Evolutionary conservation across 2,797 vertebrate species (phyloP).

Genomic region (Falco rusticolus): DNA sequence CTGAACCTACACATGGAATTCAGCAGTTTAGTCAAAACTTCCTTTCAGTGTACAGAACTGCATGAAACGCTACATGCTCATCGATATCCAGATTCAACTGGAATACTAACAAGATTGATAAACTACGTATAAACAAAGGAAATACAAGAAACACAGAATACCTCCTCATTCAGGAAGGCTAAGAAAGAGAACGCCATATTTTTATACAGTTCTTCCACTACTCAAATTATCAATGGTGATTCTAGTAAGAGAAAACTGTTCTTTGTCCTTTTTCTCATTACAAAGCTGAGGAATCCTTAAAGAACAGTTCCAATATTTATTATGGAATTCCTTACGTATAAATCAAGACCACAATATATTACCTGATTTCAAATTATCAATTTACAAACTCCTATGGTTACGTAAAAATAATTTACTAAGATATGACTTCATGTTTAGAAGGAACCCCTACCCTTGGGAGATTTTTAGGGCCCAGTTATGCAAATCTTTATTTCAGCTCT

Average conservation of each 20-base stretch:
- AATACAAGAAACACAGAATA: neutral
- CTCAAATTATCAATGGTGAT: neutral
- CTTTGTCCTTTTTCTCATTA: neutral
- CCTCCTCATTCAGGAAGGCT: neutral
- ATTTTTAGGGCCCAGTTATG: neutral
- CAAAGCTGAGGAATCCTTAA: neutral
- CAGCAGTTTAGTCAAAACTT: neutral
- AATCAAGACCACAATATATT: neutral
- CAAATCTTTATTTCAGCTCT: neutral
- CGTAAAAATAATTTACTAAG: neutral
- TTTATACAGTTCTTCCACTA: neutral
- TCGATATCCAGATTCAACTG: neutral
- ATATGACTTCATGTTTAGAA: neutral
- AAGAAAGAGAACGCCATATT: neutral
- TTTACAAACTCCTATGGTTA: neutral
- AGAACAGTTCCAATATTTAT: neutral
- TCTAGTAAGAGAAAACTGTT: neutral
- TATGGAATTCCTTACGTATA: neutral
- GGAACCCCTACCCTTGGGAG: neutral
- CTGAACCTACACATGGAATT: neutral
- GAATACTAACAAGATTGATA: neutral
- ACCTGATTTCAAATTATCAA: neutral
- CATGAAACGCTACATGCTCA: neutral
- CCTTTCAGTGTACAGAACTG: neutral
- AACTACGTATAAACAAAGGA: neutral